Base-by-base conservation (phyloP, 2,113 vertebrate species). In the Anhinga anhinga region DNA sequence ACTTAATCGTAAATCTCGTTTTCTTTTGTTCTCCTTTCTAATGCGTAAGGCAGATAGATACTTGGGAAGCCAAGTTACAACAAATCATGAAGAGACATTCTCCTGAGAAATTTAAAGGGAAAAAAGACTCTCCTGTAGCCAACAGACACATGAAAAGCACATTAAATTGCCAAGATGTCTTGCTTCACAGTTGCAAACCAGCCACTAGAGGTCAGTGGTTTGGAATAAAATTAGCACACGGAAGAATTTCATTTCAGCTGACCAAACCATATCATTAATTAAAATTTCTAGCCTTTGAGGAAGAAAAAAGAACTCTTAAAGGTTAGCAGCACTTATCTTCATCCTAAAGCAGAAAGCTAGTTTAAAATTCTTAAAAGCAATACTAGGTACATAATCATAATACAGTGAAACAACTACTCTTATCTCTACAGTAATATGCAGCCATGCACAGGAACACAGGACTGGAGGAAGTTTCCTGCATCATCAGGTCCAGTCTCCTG, bases 121-220 rank as follows among this genome's bases (percentile, higher is more conserved):
- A 65, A 81, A 45, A 44, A 58, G 12, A 44, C 34, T 86, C 27
- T 58, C 9, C 32, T 27, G 22, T 73, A 83, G 49, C 45, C 0
- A 86, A 9, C 0, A 86, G 49, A 42, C 36, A 69, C 10, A 11
- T 0, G 3, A 90, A 4, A 5, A 66, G 11, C 16, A n/a, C 22
- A n/a, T 66, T 25, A 55, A 20, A 44, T 44, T 74, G 47, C 49
- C 30, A 13, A 53, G 32, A 12, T 18, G 15, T 66, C 69, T 72
- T 52, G 55, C 47, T 88, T 86, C 49, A 9, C 27, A 58, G 62
- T 32, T 81, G 71, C 93, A 86, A 81, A 67, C 3, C 13, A 88
- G 70, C 93, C 93, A 95, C 95, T 66, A 96, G 95, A 95, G 71
- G 96, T 95, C 94, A 97, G 78, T 56, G 38, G 34, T 90, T 84